These are phyloP conservation scores for Anarsia innoxiella DNA, from an alignment of 2,888 invertebrate genomes.

Conservation along the genomic window DNA sequence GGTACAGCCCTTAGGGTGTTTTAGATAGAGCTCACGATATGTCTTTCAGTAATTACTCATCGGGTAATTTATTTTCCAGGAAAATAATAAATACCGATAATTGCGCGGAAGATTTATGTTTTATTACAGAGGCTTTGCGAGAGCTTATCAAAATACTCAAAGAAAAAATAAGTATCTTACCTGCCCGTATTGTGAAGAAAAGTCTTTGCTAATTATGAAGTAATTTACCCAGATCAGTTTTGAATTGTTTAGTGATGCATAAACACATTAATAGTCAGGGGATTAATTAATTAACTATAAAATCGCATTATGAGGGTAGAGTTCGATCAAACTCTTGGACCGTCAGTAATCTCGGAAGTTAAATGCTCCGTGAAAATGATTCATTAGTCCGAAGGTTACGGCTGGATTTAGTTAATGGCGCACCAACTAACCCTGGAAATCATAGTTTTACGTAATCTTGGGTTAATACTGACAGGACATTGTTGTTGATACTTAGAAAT, in stretches of 20 bases:
- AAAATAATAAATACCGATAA: neutral
- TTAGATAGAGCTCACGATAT: slow-evolving; percentile 24
- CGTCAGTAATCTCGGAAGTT: slow-evolving; percentile 18
- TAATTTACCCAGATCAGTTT: too few species aligned
- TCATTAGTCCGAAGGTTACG: slow-evolving; percentile 17
- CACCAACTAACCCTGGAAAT: slow-evolving; percentile 10
- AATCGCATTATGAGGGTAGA: slow-evolving; percentile 13
- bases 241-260: too few species aligned
- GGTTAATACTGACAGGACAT: too few species aligned
- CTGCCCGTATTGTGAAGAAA: too few species aligned
- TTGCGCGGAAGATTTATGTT: neutral
- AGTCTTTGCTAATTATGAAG: too few species aligned
- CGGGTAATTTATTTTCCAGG: slow-evolving; percentile 17
- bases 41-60: slow-evolving; percentile 22
- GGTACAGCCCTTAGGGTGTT: slow-evolving; percentile 22
- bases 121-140: too few species aligned
- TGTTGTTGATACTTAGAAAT: too few species aligned
- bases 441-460: neutral
- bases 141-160: too few species aligned
- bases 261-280: neutral
- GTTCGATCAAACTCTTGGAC: slow-evolving; percentile 14
- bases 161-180: too few species aligned
- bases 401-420: slow-evolving; percentile 15
- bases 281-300: slow-evolving; percentile 16
- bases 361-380: slow-evolving; percentile 22